Evolutionary conservation across 35 echinoderm and acorn worm genomes (phyloP).

Genomic region (Apostichopus californicus): DNA sequence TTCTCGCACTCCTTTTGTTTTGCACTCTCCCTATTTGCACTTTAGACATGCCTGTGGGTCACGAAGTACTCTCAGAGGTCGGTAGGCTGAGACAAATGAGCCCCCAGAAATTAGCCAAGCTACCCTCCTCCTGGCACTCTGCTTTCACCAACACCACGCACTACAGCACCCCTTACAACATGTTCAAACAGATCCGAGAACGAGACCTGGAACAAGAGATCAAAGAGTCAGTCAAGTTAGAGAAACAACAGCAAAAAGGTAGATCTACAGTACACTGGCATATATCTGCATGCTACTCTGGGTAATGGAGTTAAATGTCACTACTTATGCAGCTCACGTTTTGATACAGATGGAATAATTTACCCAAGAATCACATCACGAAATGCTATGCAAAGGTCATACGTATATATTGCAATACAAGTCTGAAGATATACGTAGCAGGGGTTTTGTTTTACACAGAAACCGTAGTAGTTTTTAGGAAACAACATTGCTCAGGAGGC

Average conservation of each 20-base stretch:
- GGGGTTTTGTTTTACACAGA: no score
- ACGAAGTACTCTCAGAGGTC: slow-evolving; percentile 68
- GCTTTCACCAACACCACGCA: slow-evolving; percentile 81
- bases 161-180: slow-evolving; percentile 78
- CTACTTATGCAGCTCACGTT: no score
- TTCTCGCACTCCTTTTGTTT: not conserved
- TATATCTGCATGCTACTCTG: no score
- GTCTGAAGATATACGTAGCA: no score
- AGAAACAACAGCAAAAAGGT: slow-evolving; percentile 49
- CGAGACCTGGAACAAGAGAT: slow-evolving; percentile 78
- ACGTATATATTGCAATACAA: no score
- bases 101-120: slow-evolving; percentile 23
- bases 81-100: slow-evolving; percentile 47
- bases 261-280: not conserved
- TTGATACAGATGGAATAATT: no score
- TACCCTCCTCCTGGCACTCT: slow-evolving; percentile 46
- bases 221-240: slow-evolving; percentile 29
- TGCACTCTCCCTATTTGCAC: not conserved
- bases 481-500: no score
- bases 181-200: slow-evolving; percentile 80
- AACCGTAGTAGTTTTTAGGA: no score
- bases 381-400: no score
- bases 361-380: no score
- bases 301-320: no score
- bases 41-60: slow-evolving; percentile 24